phyloP scores from a whole-genome alignment of 2,888 invertebrate species.

The Xylota segnis region DNA sequence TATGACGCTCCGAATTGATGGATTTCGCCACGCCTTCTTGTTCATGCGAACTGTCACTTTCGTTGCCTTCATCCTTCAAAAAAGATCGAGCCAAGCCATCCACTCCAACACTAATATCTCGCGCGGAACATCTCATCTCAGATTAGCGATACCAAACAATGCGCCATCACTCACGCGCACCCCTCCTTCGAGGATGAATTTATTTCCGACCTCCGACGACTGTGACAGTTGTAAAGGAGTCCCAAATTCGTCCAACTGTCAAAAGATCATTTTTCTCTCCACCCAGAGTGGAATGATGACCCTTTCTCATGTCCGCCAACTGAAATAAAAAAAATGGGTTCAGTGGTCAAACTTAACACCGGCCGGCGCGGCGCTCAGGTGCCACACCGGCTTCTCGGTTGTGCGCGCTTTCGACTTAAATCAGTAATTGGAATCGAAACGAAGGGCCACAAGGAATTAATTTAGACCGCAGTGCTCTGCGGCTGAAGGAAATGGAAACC shows the following conservation, averaged over 20 bases:
- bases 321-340: slow-evolving; percentile 64
- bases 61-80: slow-evolving; percentile 19
- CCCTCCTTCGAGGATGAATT: slow-evolving; percentile 30
- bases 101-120: slow-evolving; percentile 13
- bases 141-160: slow-evolving; percentile 65
- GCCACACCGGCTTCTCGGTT: slow-evolving; percentile 14
- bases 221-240: slow-evolving; percentile 52
- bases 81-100: neutral
- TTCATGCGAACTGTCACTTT: slow-evolving; percentile 60
- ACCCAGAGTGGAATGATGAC: slow-evolving; percentile 37
- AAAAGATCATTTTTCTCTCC: slow-evolving; percentile 57
- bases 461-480: slow-evolving; percentile 14
- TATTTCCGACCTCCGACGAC: slow-evolving; percentile 46
- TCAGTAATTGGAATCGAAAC: slow-evolving; percentile 50
- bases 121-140: slow-evolving; percentile 49
- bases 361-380: slow-evolving; percentile 19
- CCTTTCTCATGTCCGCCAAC: slow-evolving; percentile 22
- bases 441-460: slow-evolving; percentile 38
- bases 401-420: slow-evolving; percentile 45
- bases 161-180: slow-evolving; percentile 65
- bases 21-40: slow-evolving; percentile 43
- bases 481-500: slow-evolving; percentile 16
- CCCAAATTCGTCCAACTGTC: slow-evolving; percentile 47
- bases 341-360: slow-evolving; percentile 66
- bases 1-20: slow-evolving; percentile 38